Evolutionary conservation across 2,113 vertebrate species (phyloP).

Genomic region (Rhinolophus ferrumequinum): DNA sequence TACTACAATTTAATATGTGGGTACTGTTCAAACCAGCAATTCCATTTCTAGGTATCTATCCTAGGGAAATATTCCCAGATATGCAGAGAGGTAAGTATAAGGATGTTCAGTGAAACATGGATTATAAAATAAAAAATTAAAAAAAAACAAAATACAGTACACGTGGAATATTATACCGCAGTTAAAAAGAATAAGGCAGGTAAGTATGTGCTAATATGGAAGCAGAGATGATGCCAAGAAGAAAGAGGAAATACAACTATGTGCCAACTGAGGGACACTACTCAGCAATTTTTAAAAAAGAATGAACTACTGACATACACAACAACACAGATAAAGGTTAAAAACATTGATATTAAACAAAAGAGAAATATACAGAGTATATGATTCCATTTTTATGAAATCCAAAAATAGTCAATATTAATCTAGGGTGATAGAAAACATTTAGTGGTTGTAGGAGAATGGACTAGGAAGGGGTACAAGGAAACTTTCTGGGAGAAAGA

Average conservation of each 20-base stretch:
- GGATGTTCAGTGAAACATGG: background rate
- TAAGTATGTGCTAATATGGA: background rate
- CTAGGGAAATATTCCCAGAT: background rate
- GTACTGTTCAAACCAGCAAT: slow-evolving; percentile 11
- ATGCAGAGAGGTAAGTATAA: background rate
- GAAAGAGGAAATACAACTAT: background rate
- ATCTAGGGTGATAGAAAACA: background rate
- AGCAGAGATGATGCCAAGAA: background rate
- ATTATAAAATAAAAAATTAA: background rate
- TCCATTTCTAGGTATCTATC: background rate
- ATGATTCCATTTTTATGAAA: background rate
- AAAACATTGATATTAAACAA: background rate
- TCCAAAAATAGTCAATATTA: background rate
- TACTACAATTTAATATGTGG: background rate
- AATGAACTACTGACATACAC: background rate
- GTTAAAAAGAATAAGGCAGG: background rate
- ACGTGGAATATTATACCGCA: background rate
- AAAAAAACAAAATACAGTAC: background rate
- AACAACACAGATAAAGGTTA: background rate
- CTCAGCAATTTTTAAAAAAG: background rate
- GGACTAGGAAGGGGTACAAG: background rate
- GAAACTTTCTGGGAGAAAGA: background rate
- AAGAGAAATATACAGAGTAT: background rate
- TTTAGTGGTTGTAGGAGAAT: background rate
- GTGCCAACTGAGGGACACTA: background rate